phyloP scores from a whole-genome alignment of 2,797 vertebrate species.

The Petrocephalus schoutedeni region DNA sequence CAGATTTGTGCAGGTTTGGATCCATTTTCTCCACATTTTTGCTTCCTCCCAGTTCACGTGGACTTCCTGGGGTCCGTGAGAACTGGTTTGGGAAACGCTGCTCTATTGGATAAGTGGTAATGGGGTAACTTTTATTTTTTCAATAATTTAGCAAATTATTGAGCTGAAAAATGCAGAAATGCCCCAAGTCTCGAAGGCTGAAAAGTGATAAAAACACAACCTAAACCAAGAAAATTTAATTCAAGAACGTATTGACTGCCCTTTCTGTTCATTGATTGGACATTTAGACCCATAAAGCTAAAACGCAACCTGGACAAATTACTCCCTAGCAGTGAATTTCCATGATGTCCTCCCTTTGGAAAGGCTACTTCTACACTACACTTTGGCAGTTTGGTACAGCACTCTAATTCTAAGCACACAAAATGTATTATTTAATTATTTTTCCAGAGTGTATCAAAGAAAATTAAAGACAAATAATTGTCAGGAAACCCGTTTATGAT shows the following conservation, averaged over 20 bases:
- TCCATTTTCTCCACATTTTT: not conserved
- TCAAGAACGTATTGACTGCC: conserved; percentile 39
- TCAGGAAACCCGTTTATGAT: not conserved
- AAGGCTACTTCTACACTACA: not conserved
- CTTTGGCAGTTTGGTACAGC: not conserved
- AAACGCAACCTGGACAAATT: conserved; percentile 40
- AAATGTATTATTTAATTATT: not conserved
- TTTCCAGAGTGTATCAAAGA: not conserved
- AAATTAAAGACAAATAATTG: not conserved
- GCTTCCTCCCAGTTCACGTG: not conserved
- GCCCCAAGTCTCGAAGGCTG: conserved; percentile 21
- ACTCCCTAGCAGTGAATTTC: conserved; percentile 26
- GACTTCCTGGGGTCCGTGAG: not conserved
- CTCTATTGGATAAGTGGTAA: not conserved
- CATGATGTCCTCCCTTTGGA: not conserved
- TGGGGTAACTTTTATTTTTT: not conserved
- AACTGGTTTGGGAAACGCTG: not conserved
- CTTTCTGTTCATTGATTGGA: conserved; percentile 40
- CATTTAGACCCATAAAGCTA: conserved; percentile 31
- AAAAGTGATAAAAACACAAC: conserved; percentile 27
- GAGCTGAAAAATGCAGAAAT: conserved; percentile 21
- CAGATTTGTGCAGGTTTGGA: not conserved
- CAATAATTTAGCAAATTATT: conserved; percentile 5
- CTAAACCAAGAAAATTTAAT: conserved; percentile 25
- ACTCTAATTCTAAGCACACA: not conserved